phyloP scores from a whole-genome alignment of 2,113 vertebrate species.

The Rhinichthys klamathensis region DNA sequence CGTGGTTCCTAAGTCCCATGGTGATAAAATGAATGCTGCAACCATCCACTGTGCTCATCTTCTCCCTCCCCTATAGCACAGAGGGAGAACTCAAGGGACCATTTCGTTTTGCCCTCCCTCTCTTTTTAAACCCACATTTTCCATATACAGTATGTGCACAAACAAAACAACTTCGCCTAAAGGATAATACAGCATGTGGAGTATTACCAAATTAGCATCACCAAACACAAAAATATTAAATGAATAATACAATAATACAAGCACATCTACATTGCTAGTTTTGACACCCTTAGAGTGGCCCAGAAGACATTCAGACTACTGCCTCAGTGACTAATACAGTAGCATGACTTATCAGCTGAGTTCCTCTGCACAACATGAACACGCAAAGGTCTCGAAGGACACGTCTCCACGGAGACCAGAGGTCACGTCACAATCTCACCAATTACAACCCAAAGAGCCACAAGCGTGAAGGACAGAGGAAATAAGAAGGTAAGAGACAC shows the following conservation, averaged over 20 bases:
- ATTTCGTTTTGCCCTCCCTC: not conserved
- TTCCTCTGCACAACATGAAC: conserved; percentile 3
- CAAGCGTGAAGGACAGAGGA: not conserved
- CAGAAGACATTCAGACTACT: not conserved
- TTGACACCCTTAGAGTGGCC: not conserved
- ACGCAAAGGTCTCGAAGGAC: conserved; percentile 29
- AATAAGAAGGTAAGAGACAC: not conserved
- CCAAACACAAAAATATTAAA: not conserved
- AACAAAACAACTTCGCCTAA: not conserved
- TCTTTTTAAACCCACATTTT: not conserved
- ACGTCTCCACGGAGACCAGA: conserved; percentile 34
- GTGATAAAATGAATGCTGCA: not conserved
- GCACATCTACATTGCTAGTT: not conserved
- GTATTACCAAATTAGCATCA: not conserved
- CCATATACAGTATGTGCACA: not conserved
- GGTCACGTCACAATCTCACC: not conserved
- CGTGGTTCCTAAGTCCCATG: not conserved
- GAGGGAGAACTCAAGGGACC: not conserved
- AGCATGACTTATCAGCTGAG: not conserved
- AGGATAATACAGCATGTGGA: conserved; percentile 3
- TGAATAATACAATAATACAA: not conserved
- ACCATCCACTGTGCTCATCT: not conserved
- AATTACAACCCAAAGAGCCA: conserved; percentile 15
- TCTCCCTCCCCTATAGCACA: not conserved
- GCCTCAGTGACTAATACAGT: conserved; percentile 33